Evolutionary conservation across 2,888 invertebrate species (phyloP), one percentile per base, ranked within the genome.

Genomic region (Petrolisthes cinctipes): DNA sequence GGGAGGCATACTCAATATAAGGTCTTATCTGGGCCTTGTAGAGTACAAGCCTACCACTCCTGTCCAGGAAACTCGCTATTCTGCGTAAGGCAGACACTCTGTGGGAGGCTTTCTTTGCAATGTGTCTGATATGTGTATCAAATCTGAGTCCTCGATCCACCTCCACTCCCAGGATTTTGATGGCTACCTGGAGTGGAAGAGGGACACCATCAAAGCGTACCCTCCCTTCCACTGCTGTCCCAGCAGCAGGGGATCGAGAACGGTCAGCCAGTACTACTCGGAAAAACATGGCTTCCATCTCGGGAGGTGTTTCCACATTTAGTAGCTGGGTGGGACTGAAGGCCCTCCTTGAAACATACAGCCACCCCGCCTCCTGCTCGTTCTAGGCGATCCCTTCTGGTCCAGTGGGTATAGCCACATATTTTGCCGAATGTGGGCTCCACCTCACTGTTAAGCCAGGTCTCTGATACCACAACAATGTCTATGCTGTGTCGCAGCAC

Each of bases 131-230:
- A 57, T 80, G 80, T 20, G 4, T 0, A 14, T 80, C 57, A 57
- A 80, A 57, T 11, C n/a, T 11, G n/a, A 80, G 57, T 57, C 7
- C 80, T 37, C 37, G 37, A 37, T 57, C 75, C 75, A 37, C 66
- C n/a, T 79, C 54, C 79, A 79, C 79, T 79, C 61, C 80, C 4
- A 81, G 80, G 54, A 81, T 11, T 61, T 81, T 81, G 23, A 81
- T 17, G 23, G 11, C 5, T 9, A 4, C 23, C 9, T 61, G 80
- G 23, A 81, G 57, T 61, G 37, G 80, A 6, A 81, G 37, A 20
- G 61, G 4, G 54, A 37, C 61, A 61, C 61, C 23, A 5, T 51
- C 80, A 80, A 81, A 61, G 7, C 0, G 20, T 4, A 81, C 20
- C 61, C 61, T 57, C 7, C 80, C 23, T 61, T 4, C 5, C 5